Evolutionary conservation across 2,888 invertebrate species (phyloP).

Genomic region (Caenorhabditis macrosperma): DNA sequence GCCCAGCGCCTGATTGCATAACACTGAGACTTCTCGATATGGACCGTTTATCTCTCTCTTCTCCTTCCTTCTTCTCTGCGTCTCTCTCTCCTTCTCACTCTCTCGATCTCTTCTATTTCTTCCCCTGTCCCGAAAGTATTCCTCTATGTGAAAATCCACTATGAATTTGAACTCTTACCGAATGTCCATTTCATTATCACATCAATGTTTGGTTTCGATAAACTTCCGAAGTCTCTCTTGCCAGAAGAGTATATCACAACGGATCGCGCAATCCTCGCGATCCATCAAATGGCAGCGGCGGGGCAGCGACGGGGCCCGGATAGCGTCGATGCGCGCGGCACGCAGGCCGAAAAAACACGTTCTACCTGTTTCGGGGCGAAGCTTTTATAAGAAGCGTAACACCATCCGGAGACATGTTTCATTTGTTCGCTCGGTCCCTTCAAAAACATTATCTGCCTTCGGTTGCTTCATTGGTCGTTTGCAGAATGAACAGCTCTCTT

Average conservation of each 20-base stretch:
- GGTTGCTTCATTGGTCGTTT: background rate
- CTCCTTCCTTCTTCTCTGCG: background rate
- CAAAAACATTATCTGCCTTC: background rate
- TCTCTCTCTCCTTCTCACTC: too few species aligned
- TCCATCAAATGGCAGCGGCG: constrained; percentile 29
- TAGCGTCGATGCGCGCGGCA: background rate
- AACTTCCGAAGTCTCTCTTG: too few species aligned
- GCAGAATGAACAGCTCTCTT: constrained; percentile 39
- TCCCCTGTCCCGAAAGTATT: too few species aligned
- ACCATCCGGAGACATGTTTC: constrained; percentile 14
- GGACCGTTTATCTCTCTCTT: constrained; percentile 5
- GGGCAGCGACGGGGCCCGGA: too few species aligned
- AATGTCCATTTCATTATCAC: too few species aligned
- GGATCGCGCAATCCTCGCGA: constrained; percentile 40
- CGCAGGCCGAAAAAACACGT: constrained; percentile 42
- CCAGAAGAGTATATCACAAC: too few species aligned
- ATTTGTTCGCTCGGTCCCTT: constrained; percentile 14
- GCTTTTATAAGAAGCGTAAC: constrained; percentile 36
- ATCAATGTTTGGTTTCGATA: too few species aligned
- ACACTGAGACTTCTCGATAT: constrained; percentile 11
- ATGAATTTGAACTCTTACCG: too few species aligned
- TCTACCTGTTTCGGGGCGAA: constrained; percentile 32
- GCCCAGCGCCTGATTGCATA: constrained; percentile 12
- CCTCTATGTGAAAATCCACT: too few species aligned
- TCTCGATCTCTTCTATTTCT: background rate